Conservation (phyloP, 92 coral and sea anemone genomes). For the Heteractis magnifica region DNA sequence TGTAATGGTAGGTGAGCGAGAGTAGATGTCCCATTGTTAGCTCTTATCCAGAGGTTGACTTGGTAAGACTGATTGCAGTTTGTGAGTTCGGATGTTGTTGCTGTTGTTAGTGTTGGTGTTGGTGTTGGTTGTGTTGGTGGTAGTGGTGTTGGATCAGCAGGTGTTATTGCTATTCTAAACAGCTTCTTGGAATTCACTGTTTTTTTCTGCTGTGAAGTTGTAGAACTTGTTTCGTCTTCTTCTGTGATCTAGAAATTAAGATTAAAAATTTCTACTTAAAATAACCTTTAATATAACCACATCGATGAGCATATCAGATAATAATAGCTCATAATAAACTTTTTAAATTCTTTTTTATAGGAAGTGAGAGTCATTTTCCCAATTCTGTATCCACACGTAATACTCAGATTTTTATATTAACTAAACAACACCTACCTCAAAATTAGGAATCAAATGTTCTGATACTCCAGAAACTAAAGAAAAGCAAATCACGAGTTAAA, state of each 20-base stretch:
- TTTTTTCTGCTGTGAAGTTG: slow-evolving; percentile 6
- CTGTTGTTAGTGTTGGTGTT: background rate
- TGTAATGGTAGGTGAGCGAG: background rate
- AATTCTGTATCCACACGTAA: too few relatives aligned
- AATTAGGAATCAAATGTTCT: slow-evolving; percentile 60
- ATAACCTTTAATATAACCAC: background rate
- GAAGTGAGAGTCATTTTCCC: too few relatives aligned
- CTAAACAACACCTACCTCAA: slow-evolving; percentile 43
- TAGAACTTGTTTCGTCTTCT: background rate
- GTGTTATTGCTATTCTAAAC: slow-evolving; percentile 19
- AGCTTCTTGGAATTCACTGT: slow-evolving; percentile 9
- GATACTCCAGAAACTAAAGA: slow-evolving; percentile 72
- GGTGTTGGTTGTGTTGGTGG: background rate
- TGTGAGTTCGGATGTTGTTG: background rate
- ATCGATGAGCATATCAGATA: too few relatives aligned
- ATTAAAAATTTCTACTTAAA: background rate
- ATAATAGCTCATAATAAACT: too few relatives aligned
- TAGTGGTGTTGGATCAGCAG: background rate
- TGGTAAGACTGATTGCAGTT: slow-evolving; percentile 7
- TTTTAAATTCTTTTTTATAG: too few relatives aligned
- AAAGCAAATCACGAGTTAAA: background rate
- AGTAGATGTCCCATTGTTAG: background rate
- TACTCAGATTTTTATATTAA: too few relatives aligned
- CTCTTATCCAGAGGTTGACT: slow-evolving; percentile 25
- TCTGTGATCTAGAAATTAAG: background rate